Percentiles rank a stretch among this genome's conserved stretches.
These are phyloP conservation scores for Cheilosia soror DNA, from an alignment of 2,888 invertebrate species.

Conservation along the genomic window DNA sequence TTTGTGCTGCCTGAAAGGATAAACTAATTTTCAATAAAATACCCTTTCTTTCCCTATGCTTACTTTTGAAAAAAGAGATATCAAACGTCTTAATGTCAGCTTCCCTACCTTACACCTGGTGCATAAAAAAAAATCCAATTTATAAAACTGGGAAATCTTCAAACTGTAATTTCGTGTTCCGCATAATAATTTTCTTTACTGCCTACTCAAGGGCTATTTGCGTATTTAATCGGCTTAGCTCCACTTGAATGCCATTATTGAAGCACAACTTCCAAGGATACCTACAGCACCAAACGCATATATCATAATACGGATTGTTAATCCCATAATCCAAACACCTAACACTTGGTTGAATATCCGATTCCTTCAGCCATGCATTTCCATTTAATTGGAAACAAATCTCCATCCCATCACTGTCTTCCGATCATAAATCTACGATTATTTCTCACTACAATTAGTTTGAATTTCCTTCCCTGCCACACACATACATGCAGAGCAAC, in stretches of 20 bases:
- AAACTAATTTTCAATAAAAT: too few relatives aligned
- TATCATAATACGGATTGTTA: slow-evolving; percentile 67
- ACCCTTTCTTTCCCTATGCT: too few relatives aligned
- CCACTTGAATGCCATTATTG: neutral
- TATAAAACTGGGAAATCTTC: neutral
- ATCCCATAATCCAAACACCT: slow-evolving; percentile 68
- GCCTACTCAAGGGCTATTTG: neutral
- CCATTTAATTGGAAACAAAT: slow-evolving; percentile 75
- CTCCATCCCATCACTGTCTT: slow-evolving; percentile 68
- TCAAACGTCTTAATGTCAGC: too few relatives aligned
- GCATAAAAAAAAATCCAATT: slow-evolving; percentile 1
- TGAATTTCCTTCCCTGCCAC: slow-evolving; percentile 51
- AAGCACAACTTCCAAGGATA: slow-evolving; percentile 24
- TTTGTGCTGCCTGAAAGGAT: too few relatives aligned
- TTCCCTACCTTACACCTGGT: neutral
- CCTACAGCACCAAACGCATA: slow-evolving; percentile 8
- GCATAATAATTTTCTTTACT: slow-evolving; percentile 23
- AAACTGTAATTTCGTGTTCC: slow-evolving; percentile 9
- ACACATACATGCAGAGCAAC: neutral
- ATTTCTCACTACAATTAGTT: slow-evolving; percentile 74
- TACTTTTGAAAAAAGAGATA: too few relatives aligned
- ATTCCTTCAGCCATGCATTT: slow-evolving; percentile 55
- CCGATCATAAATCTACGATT: slow-evolving; percentile 74
- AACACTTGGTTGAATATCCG: slow-evolving; percentile 69
- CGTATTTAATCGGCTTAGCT: neutral